Percentiles rank a stretch among this genome's conserved stretches.
Evolutionary conservation across 2,888 invertebrate species (phyloP).

Genomic region (Calameuta filiformis): DNA sequence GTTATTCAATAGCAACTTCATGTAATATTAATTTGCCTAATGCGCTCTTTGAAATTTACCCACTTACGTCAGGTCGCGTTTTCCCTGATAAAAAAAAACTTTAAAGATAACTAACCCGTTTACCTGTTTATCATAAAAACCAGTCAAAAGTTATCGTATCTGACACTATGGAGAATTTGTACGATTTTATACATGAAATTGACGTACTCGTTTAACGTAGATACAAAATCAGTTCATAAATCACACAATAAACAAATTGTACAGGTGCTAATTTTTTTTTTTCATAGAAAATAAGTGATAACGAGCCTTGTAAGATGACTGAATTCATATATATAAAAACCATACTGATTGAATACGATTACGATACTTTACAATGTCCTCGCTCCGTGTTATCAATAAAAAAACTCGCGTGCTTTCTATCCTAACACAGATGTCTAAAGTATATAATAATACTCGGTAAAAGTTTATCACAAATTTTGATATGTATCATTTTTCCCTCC

Average conservation of each 20-base stretch:
- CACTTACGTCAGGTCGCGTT: neutral
- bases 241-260: neutral
- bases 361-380: neutral
- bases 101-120: neutral
- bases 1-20: neutral
- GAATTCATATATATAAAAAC: neutral
- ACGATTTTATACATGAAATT: neutral
- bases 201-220: neutral
- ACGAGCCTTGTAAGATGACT: no score
- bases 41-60: neutral
- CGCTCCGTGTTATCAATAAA: neutral
- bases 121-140: neutral
- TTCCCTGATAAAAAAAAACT: neutral
- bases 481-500: neutral
- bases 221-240: neutral
- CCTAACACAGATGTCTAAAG: neutral
- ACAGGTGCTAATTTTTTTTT: neutral
- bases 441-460: neutral
- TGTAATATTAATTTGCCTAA: neutral
- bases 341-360: neutral
- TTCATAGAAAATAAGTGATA: neutral
- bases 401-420: neutral
- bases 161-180: neutral
- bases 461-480: constrained; percentile 6
- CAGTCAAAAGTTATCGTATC: neutral